Conservation (phyloP, 2,113 vertebrate species). For the Balaeniceps rex region DNA sequence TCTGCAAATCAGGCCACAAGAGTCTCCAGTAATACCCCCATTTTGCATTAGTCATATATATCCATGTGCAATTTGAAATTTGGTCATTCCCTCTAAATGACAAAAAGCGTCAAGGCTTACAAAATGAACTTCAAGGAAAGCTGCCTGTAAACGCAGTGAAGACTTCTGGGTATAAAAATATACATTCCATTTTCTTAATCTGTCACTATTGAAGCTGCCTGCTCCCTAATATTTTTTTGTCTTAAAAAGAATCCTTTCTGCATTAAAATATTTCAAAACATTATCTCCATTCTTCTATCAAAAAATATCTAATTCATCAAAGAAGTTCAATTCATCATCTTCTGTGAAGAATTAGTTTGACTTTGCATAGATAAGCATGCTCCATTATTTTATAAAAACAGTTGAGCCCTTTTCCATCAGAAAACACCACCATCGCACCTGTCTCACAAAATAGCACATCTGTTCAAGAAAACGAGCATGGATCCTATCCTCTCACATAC, state of each 20-base stretch:
- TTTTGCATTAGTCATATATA: neutral
- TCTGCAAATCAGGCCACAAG: neutral
- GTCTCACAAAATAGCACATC: neutral
- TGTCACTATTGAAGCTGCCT: neutral
- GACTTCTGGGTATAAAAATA: slow-evolving; percentile 50
- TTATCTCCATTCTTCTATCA: neutral
- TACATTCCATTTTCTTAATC: neutral
- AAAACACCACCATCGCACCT: neutral
- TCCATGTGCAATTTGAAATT: neutral
- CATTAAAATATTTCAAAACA: slow-evolving; percentile 42
- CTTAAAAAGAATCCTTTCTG: slow-evolving; percentile 20
- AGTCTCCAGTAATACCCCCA: neutral
- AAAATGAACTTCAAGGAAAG: neutral
- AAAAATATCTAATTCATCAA: neutral
- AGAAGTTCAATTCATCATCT: neutral
- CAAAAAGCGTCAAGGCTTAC: neutral
- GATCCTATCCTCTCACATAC: neutral
- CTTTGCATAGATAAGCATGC: slow-evolving; percentile 48
- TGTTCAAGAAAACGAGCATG: neutral
- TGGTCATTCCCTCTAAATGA: neutral
- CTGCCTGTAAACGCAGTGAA: slow-evolving; percentile 21
- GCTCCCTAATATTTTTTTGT: neutral
- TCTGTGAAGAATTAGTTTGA: neutral
- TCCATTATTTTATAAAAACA: neutral
- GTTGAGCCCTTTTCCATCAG: neutral